Evolutionary conservation across 2,888 invertebrate species (phyloP), one percentile per base, ranked within the genome.

Genomic region (Ophion slaviceki): DNA sequence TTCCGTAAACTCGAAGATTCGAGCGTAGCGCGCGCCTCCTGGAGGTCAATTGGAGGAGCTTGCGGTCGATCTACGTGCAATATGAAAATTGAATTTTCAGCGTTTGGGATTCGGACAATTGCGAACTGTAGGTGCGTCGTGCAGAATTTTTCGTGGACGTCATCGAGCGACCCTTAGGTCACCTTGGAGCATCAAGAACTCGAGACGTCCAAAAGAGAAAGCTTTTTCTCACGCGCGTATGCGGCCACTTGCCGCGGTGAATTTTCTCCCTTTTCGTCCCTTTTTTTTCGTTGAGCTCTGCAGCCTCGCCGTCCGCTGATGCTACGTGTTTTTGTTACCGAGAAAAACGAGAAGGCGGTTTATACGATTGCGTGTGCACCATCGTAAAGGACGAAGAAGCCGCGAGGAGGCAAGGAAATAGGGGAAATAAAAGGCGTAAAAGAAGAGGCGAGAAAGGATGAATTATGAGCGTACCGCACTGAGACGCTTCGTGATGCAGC

Each of bases 381-480:
- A 62, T 59, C 67, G 64, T 82, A 11, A 47, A 20, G 28, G 20
- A 81, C 78, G 81, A 84, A 80, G 74, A 76, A 76, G 67, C 70
- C 76, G 36, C 71, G 28, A 11, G 76, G 47, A 36, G 61, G 61
- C 75, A 57, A 70, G 62, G 70, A 71, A 78, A 70, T 71, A 61
- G 59, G 20, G 77, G 67, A 74, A 40, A 28, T n/a, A 70, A 62
- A 62, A 70, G 20, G 47, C 59, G 20, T 53, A 72, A 32, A 85
- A 82, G 66, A 71, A 68, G 67, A 62, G 67, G 47, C 78, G 70
- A 78, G 81, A 77, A 82, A 61, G 71, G 86, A 90, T 90, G 89
- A 91, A 90, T 89, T 89, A 90, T 85, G 91, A 86, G 80, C 66
- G 80, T 64, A 28, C 70, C 81, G 61, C 64, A 14, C 47, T 47